phyloP scores from a whole-genome alignment of 2,888 invertebrate species.

The Anoncus sp. region DNA sequence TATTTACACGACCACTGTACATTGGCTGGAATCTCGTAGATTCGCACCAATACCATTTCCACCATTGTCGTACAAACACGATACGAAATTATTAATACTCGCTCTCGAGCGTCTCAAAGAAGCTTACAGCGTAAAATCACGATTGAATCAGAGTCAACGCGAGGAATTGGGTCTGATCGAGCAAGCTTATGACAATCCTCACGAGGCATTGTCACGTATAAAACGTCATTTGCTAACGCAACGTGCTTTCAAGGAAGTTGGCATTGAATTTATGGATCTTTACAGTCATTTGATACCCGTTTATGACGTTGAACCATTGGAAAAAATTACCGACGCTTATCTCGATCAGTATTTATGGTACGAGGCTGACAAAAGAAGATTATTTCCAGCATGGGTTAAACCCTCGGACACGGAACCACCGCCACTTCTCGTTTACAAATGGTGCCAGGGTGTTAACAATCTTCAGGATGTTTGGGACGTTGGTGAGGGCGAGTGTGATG shows the following conservation, averaged over 20 bases:
- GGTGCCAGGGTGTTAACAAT: conserved; percentile 99
- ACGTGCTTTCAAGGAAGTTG: conserved; percentile 99
- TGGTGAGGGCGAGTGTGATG: conserved; percentile 99
- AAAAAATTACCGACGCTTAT: conserved; percentile 99
- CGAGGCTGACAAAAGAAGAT: conserved; percentile 98
- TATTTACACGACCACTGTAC: conserved; percentile 99
- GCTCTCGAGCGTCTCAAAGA: conserved; percentile 98
- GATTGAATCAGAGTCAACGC: conserved; percentile 99
- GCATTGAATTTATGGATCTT: conserved; percentile 99
- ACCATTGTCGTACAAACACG: conserved; percentile 99
- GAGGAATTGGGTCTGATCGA: conserved; percentile 99
- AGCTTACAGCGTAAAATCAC: conserved; percentile 98
- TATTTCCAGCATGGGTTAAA: conserved; percentile 99
- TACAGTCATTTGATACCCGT: conserved; percentile 99
- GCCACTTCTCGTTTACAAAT: conserved; percentile 96
- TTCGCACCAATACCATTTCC: conserved; percentile 99
- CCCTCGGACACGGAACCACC: conserved; percentile 99
- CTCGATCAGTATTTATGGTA: conserved; percentile 99
- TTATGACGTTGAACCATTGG: conserved; percentile 99
- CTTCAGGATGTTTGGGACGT: conserved; percentile 99
- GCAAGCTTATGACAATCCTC: conserved; percentile 99
- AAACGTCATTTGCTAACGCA: conserved; percentile 99
- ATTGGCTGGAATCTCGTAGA: conserved; percentile 99
- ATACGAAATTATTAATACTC: conserved; percentile 98
- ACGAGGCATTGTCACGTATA: conserved; percentile 99